Evolutionary conservation across 2,113 vertebrate species (phyloP).

Genomic region (Scomber japonicus): DNA sequence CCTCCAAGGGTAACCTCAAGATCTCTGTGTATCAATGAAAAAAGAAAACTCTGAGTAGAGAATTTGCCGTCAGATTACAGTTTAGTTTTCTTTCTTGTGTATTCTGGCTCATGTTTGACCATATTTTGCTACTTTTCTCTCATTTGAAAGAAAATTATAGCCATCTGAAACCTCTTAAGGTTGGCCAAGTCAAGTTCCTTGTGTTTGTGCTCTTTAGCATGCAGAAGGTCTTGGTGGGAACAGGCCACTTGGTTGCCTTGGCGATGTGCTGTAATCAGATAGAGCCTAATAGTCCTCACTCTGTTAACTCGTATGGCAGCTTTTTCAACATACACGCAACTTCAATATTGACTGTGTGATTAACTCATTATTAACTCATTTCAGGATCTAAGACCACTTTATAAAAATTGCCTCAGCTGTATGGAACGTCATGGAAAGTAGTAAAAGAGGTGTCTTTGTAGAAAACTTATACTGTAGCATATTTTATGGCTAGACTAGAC

Average conservation of each 20-base stretch:
- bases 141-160: conserved; percentile 49
- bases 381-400: conserved; percentile 14
- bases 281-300: conserved; percentile 48
- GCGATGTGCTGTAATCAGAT: conserved; percentile 66
- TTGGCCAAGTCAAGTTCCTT: conserved; percentile 42
- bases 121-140: conserved; percentile 50
- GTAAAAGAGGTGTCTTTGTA: conserved; percentile 2
- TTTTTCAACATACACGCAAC: conserved; percentile 23
- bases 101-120: conserved; percentile 46
- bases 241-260: conserved; percentile 60
- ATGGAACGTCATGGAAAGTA: conserved; percentile 23
- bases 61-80: conserved; percentile 52
- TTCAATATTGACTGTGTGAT: conserved; percentile 33
- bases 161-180: conserved; percentile 67
- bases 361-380: conserved; percentile 55
- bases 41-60: conserved; percentile 19
- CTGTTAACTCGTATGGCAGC: conserved; percentile 38
- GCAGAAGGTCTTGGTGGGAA: conserved; percentile 46
- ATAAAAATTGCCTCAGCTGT: conserved; percentile 11
- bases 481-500: conserved; percentile 11
- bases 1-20: conserved; percentile 43
- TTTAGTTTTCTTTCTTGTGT: conserved; percentile 50
- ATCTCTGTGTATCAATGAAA: conserved; percentile 36
- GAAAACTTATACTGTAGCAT: conserved; percentile 2
- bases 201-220: conserved; percentile 43